Percentiles rank a stretch among this genome's conserved stretches.
Conservation (phyloP, 2,888 invertebrate species). For the Acanthopleura granulata region DNA sequence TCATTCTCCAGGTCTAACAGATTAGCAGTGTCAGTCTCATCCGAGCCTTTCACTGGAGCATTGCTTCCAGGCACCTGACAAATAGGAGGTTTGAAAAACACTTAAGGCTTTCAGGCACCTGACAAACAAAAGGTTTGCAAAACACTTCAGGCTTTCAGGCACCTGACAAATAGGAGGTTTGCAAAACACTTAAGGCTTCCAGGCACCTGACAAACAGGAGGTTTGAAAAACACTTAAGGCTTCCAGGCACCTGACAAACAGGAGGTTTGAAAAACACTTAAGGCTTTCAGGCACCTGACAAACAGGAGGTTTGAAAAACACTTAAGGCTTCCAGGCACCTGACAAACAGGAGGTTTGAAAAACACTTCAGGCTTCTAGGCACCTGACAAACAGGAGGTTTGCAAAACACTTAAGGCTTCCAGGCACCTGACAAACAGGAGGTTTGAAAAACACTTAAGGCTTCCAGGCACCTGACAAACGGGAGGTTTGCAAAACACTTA, state of each 20-base stretch:
- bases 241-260: constrained; percentile 4
- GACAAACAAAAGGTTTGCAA: not conserved
- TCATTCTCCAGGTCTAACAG: constrained; percentile 20
- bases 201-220: not conserved
- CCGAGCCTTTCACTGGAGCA: not conserved
- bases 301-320: not conserved
- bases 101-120: constrained; percentile 16
- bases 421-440: not conserved
- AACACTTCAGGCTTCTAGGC: constrained; percentile 2
- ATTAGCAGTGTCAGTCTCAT: not conserved
- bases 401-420: not conserved
- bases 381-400: not conserved
- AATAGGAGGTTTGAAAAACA: not conserved
- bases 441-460: not conserved
- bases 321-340: constrained; percentile 17
- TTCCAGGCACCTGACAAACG: constrained; percentile 3
- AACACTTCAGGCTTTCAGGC: constrained; percentile 2
- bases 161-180: not conserved
- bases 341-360: not conserved
- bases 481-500: not conserved
- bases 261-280: not conserved
- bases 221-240: not conserved
- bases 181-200: not conserved
- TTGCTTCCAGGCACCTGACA: constrained; percentile 19
- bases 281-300: constrained; percentile 16